Evolutionary conservation across 2,797 vertebrate species (phyloP), one percentile per base, ranked within the genome.

Genomic region (Decapterus maruadsi): DNA sequence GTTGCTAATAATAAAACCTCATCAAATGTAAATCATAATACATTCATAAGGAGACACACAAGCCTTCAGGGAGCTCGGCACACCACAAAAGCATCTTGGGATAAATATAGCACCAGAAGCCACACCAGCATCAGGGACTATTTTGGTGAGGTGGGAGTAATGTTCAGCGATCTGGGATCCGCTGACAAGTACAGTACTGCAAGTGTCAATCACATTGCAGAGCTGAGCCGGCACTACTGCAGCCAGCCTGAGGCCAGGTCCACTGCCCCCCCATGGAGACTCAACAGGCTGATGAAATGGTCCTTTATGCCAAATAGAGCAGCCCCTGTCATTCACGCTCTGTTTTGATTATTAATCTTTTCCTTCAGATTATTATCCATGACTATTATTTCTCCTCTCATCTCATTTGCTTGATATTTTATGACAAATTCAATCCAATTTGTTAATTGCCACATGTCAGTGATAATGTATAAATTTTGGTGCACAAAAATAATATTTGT

Each of bases 161-260:
- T 87, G 92, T 84, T 92, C 80, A 75, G 78, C 51, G 62, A 81
- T 78, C 77, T 65, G 74, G 89, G 92, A 95, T 94, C 89, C 82
- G 94, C 95, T 95, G 95, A 95, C 94, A 87, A 84, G 89, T 91
- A 92, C 92, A 93, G 92, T 94, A 89, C 77, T 88, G 90, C 77
- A 83, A 75, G 87, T 88, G 89, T 90, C 91, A 85, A 77, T 94
- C 92, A 84, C 26, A 50, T 72, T 6, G 1, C 71, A 46, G 75
- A 88, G 93, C 93, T 94, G 87, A 93, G 89, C 54, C 9, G 67
- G 81, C 91, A 93, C 70, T 86, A 81, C 84, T 68, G 70, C 64
- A 80, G 82, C 90, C 90, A 87, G 84, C 80, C 75, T 14, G 22
- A 82, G 67, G 10, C 79, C 2, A 13, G 80, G 43, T 72, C 75